Evolutionary conservation across 2,113 vertebrate genomes (phyloP), one percentile per base, ranked within the genome.

Genomic region (Takifugu bimaculatus): DNA sequence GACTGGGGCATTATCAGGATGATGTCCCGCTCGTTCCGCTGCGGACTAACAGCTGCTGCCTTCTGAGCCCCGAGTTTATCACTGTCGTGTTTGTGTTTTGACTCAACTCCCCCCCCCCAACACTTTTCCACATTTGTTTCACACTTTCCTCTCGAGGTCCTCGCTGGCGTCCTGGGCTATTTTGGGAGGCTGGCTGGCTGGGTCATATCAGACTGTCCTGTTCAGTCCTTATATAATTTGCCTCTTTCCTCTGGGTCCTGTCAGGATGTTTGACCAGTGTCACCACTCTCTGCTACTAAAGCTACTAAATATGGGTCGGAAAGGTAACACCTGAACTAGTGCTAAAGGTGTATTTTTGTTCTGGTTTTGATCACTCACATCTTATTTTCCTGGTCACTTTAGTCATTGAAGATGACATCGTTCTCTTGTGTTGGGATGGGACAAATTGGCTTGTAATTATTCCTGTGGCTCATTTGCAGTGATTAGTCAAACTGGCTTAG

Each of bases 21-120:
- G 59, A 63, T 68, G 60, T 65, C 60, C 14, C 26, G 12, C 42
- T 25, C 57, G 74, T 72, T 80, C 67, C 68, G 70, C 54, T 64
- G 52, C 63, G 61, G 66, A 77, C 56, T 59, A 64, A 67, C 76
- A 57, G 45, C 57, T 75, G 72, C 74, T 76, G 78, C 58, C 44
- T 15, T 67, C 25, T 60, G 4, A 65, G 13, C 32, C 2, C 29
- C n/a, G n/a, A 25, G 32, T 55, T 47, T 20, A 43, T 67, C 50
- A 47, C 50, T 47, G 50, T 39, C 45, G 26, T 42, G 54, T 54
- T 32, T 7, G 50, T 43, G 14, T n/a, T 43, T 29, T 50, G 6
- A 51, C 27, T 51, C 43, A 14, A 10, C 7, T 10, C 35, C 35
- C 7, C 11, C 11, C 2, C 9, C 1, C 35, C 7, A 2, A 10